Evolutionary conservation across 2,888 invertebrate species (phyloP).

Genomic region (Lottia gigantea): DNA sequence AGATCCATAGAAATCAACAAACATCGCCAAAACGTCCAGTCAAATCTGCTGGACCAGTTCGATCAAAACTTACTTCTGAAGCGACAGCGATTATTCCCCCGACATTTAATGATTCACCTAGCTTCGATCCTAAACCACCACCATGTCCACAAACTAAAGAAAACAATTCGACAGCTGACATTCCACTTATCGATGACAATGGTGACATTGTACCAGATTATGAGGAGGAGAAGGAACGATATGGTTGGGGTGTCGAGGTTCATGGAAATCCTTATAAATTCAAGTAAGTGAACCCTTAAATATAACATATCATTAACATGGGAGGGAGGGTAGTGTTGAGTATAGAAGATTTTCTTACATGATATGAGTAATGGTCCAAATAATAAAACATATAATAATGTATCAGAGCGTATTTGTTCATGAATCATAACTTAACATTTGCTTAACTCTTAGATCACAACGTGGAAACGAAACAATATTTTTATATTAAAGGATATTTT

Average conservation of each 20-base stretch:
- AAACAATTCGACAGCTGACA: neutral
- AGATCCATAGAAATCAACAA: slow-evolving; percentile 37
- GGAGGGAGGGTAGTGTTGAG: too few relatives aligned
- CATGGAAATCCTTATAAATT: slow-evolving; percentile 62
- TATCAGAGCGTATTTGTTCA: too few relatives aligned
- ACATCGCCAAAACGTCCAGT: slow-evolving; percentile 37
- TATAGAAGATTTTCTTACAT: too few relatives aligned
- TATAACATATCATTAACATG: too few relatives aligned
- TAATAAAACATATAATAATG: too few relatives aligned
- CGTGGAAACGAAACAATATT: too few relatives aligned
- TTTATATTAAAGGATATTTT: too few relatives aligned
- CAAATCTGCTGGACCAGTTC: slow-evolving; percentile 43
- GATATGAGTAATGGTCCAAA: too few relatives aligned
- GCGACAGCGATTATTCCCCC: neutral
- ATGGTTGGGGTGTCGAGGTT: slow-evolving; percentile 63
- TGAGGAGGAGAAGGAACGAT: slow-evolving; percentile 47
- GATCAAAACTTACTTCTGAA: slow-evolving; percentile 27
- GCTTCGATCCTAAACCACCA: slow-evolving; percentile 5
- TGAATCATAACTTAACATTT: too few relatives aligned
- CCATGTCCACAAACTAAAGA: slow-evolving; percentile 12
- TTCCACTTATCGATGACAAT: slow-evolving; percentile 12
- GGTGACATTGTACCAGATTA: slow-evolving; percentile 33
- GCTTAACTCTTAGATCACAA: too few relatives aligned
- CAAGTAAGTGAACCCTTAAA: slow-evolving; percentile 50
- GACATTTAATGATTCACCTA: neutral